A percentile compares a stretch with the other conserved stretches of the same genome.
Evolutionary conservation across 1,140 invertebrate genomes (phyloP).

Genomic region (Achroia grisella): DNA sequence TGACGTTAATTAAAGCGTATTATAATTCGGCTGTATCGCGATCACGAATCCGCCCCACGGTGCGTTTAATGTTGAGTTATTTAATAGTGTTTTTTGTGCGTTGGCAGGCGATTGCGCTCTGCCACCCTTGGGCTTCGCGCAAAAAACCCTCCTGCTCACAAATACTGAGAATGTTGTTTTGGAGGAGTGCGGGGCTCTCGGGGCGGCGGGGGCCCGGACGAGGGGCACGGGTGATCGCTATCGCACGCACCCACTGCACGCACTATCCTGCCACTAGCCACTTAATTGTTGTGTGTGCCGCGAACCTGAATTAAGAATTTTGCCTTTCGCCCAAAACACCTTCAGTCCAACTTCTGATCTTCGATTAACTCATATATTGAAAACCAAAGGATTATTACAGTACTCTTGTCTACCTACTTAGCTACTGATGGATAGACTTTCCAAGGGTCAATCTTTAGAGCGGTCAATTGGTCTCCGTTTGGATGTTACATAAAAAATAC

Average conservation of each 20-base stretch:
- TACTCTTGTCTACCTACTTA: no score
- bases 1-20: conserved; percentile 58
- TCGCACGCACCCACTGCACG: conserved; percentile 69
- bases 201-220: conserved; percentile 14
- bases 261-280: conserved; percentile 64
- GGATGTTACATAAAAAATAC: neutral
- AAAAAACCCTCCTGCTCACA: conserved; percentile 66
- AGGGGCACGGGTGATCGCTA: conserved; percentile 58
- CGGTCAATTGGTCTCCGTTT: no score
- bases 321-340: no score
- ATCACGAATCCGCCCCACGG: conserved; percentile 66
- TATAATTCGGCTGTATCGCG: conserved; percentile 50
- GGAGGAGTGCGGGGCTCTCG: conserved; percentile 34
- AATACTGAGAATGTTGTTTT: conserved; percentile 69
- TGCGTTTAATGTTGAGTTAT: conserved; percentile 70
- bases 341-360: no score
- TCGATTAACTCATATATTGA: no score
- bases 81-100: conserved; percentile 71
- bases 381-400: no score
- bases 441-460: no score
- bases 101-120: conserved; percentile 61
- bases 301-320: conserved; percentile 6
- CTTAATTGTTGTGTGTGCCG: conserved; percentile 61
- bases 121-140: conserved; percentile 65
- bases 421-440: no score